phyloP scores from a whole-genome alignment of 2,888 invertebrate species.

The Maniola hyperantus region DNA sequence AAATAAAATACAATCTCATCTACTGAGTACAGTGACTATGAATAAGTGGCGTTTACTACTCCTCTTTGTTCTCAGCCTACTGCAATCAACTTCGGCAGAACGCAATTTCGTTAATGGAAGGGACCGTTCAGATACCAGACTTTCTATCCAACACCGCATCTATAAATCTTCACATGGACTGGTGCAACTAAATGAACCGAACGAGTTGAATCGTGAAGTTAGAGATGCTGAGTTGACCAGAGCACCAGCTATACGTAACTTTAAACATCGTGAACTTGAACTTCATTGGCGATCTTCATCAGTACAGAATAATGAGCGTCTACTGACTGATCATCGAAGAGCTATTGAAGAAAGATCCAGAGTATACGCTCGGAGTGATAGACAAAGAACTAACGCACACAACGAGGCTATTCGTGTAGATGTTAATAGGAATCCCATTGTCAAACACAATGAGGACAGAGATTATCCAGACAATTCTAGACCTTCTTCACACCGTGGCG shows the following conservation, averaged over 20 bases:
- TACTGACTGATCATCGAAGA: slow-evolving; percentile 11
- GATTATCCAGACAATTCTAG: not conserved
- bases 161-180: slow-evolving; percentile 12
- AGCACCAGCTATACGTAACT: slow-evolving; percentile 2
- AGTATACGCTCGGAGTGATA: not conserved
- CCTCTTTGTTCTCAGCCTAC: slow-evolving; percentile 68
- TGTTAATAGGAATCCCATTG: not conserved
- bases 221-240: slow-evolving; percentile 11
- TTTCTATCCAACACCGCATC: slow-evolving; percentile 35
- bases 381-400: not conserved
- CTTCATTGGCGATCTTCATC: not conserved
- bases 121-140: slow-evolving; percentile 50
- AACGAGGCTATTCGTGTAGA: slow-evolving; percentile 1
- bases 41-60: slow-evolving; percentile 77
- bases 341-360: slow-evolving; percentile 2
- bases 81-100: slow-evolving; percentile 66
- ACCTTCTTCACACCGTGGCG: not conserved
- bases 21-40: slow-evolving; percentile 70
- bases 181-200: slow-evolving; percentile 10
- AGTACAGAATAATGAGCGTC: not conserved
- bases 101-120: slow-evolving; percentile 70
- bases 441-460: not conserved
- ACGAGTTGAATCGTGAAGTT: not conserved
- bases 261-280: slow-evolving; percentile 8
- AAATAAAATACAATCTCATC: slow-evolving; percentile 47